Evolutionary conservation across 2,113 vertebrate genomes (phyloP).

Genomic region (Micronycteris hirsuta): DNA sequence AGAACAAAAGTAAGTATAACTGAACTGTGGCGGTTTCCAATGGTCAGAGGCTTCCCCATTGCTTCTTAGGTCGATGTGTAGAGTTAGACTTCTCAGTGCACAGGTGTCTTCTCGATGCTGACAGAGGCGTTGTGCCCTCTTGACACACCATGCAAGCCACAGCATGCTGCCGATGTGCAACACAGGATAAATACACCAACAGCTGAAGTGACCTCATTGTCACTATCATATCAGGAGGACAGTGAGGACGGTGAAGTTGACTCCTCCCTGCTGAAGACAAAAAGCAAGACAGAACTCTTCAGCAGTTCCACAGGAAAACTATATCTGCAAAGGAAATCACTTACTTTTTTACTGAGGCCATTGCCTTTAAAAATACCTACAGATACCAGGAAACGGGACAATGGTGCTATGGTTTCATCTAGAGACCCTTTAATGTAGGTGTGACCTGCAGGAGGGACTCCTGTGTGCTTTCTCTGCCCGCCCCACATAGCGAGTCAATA

Average conservation of each 20-base stretch:
- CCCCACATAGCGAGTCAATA: neutral
- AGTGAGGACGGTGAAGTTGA: neutral
- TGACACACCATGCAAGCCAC: neutral
- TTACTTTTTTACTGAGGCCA: neutral
- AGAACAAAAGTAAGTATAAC: conserved; percentile 7
- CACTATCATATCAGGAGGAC: neutral
- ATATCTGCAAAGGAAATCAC: neutral
- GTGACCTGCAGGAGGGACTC: neutral
- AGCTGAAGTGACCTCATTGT: neutral
- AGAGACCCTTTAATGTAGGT: neutral
- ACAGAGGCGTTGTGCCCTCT: neutral
- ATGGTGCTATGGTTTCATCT: neutral
- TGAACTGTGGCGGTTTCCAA: neutral
- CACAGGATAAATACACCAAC: neutral
- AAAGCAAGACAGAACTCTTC: neutral
- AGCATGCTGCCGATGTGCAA: neutral
- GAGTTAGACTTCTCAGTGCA: neutral
- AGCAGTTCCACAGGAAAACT: neutral
- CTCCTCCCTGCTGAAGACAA: neutral
- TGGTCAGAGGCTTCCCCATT: neutral
- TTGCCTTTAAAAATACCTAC: neutral
- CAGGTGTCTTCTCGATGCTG: neutral
- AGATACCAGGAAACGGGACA: neutral
- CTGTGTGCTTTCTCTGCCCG: neutral
- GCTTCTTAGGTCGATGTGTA: neutral